Evolutionary conservation across 2,113 vertebrate genomes (phyloP).

Genomic region (Hydrochoerus hydrochaeris): DNA sequence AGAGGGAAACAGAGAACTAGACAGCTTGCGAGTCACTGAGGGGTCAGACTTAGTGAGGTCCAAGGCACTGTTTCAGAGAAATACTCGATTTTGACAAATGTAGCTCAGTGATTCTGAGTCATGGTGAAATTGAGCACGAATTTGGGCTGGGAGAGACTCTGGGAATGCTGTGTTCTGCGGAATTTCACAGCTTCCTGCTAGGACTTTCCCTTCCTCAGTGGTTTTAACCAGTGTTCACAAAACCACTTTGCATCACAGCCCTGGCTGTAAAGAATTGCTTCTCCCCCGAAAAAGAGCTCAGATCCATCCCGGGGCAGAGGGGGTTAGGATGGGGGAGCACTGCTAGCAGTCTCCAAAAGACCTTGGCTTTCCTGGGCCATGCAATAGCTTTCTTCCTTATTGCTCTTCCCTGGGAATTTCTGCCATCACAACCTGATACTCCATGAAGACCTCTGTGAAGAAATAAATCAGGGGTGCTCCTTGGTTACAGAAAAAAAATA

Average conservation of each 20-base stretch:
- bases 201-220: not conserved
- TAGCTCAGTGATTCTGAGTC: slow-evolving; percentile 18
- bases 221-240: not conserved
- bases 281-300: not conserved
- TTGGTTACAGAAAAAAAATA: slow-evolving; percentile 55
- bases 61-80: not conserved
- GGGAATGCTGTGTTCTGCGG: slow-evolving; percentile 52
- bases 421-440: slow-evolving; percentile 54
- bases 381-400: not conserved
- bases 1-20: not conserved
- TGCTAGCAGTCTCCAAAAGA: not conserved
- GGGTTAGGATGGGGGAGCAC: not conserved
- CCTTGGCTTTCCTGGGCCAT: not conserved
- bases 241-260: not conserved
- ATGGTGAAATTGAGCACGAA: slow-evolving; percentile 19
- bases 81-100: not conserved
- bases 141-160: not conserved
- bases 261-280: not conserved
- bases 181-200: slow-evolving; percentile 43
- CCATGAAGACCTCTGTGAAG: slow-evolving; percentile 14
- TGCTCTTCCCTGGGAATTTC: slow-evolving; percentile 42
- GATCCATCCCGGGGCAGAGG: not conserved
- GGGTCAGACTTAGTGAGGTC: not conserved
- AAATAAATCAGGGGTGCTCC: slow-evolving; percentile 59
- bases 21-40: not conserved